Evolutionary conservation across 2,113 vertebrate species (phyloP), one percentile per base, ranked within the genome.

Genomic region (Cebus imitator): DNA sequence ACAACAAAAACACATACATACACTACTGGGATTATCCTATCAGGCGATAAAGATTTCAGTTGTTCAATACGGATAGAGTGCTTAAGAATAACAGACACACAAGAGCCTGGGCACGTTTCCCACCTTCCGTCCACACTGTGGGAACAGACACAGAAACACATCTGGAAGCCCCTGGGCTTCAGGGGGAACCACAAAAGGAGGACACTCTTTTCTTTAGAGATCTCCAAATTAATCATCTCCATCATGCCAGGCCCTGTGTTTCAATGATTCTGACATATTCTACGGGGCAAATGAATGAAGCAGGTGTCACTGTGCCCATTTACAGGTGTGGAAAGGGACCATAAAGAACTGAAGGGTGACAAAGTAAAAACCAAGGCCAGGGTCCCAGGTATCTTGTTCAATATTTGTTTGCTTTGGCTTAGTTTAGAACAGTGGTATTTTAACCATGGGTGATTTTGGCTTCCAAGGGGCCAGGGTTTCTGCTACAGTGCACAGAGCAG

Each of bases 211-310:
- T 95, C 55, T 58, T 50, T 32, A 18, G 50, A 93, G 48, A 80
- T 79, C 61, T 4, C 16, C 4, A 40, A 27, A 18, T 5, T 17
- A 5, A 48, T 20, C 13, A 8, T 1, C 35, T 30, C 70, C 25
- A 4, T 2, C 3, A 58, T 27, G 14, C 30, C 55, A 5, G 50
- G 27, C 13, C 1, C 10, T 8, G 2, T 8, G 2, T 37, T 14
- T 68, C 27, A 3, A 5, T 0, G 1, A 45, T 32, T 16, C n/a
- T 0, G 0, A 58, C 50, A 5, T 25, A 8, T 23, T n/a, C 30
- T 18, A 18, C 0, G 1, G 40, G 20, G 27, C 30, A 30, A 64
- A 6, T 20, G 25, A 48, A 43, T 2, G 32, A 75, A 30, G 68
- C 2, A 8, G 58, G 9, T 8, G 32, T 25, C 27, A 1, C 6